Conservation (phyloP, 2,797 vertebrate genomes). For the Myotis daubentonii region DNA sequence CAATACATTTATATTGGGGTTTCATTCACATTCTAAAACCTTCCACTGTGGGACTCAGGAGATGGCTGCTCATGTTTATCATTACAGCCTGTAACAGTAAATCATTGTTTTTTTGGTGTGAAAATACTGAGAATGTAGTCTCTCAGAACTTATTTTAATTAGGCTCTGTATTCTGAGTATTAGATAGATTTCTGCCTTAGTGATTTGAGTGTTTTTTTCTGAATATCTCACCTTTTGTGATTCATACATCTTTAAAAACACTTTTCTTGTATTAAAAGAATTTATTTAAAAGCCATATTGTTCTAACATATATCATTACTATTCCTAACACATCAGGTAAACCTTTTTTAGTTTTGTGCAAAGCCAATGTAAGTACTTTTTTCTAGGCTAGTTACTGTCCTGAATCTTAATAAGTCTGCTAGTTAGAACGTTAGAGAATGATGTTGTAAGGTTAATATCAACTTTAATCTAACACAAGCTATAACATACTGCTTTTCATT, state of each 20-base stretch:
- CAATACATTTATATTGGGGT: conserved; percentile 7
- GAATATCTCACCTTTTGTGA: background rate
- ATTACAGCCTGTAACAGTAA: background rate
- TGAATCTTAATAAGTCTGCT: conserved; percentile 75
- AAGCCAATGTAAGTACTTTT: conserved; percentile 72
- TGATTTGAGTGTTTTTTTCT: background rate
- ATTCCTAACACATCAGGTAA: conserved; percentile 70
- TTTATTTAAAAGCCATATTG: conserved; percentile 31
- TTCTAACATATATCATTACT: conserved; percentile 62
- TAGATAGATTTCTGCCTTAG: background rate
- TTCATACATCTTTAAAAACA: background rate
- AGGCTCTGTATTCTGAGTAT: background rate
- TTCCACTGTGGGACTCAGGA: background rate
- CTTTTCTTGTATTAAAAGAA: background rate
- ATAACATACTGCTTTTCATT: background rate
- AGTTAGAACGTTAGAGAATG: conserved; percentile 54
- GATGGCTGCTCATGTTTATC: background rate
- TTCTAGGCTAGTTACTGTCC: conserved; percentile 76
- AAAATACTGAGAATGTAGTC: conserved; percentile 37
- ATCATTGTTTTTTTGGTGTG: background rate
- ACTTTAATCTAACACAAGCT: background rate
- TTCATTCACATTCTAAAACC: background rate
- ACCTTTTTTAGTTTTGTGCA: conserved; percentile 65
- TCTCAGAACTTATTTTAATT: conserved; percentile 52
- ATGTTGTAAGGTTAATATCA: conserved; percentile 47